Percentiles rank a stretch among this genome's conserved stretches.
Conservation (phyloP, 1,140 invertebrate genomes). For the Anthonomus grandis region DNA sequence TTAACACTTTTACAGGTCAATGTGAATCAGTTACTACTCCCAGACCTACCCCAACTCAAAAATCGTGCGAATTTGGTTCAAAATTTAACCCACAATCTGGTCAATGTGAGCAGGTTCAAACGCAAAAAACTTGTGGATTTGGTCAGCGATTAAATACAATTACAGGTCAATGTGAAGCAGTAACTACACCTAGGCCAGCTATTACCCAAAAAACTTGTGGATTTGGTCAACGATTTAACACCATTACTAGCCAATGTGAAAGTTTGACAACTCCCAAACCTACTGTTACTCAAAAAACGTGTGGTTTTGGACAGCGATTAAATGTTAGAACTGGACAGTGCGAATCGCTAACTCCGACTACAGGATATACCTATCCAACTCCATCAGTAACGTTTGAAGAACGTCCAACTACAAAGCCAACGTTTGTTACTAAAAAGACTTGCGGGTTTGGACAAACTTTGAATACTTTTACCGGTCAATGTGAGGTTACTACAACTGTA, state of each 20-base stretch:
- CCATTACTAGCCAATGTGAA: conserved; percentile 4
- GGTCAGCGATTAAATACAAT: neutral
- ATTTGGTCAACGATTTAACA: conserved; percentile 4
- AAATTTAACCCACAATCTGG: neutral
- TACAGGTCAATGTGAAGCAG: conserved; percentile 6
- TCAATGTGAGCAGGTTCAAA: neutral
- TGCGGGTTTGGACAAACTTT: conserved; percentile 13
- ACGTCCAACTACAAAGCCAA: conserved; percentile 6
- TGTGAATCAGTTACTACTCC: no score
- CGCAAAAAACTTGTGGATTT: neutral
- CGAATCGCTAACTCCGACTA: conserved; percentile 8
- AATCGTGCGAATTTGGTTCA: conserved; percentile 1
- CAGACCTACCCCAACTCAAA: neutral
- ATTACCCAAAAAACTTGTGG: conserved; percentile 3
- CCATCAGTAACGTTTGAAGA: neutral
- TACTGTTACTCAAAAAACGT: conserved; percentile 1
- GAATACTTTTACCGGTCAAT: conserved; percentile 1
- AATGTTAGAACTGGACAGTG: conserved; percentile 13
- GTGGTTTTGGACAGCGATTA: conserved; percentile 8
- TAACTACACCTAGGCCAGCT: conserved; percentile 1
- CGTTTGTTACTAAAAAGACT: neutral
- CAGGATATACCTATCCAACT: neutral
- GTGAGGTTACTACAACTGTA: neutral
- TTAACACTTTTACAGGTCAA: neutral
- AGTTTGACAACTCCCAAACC: conserved; percentile 16